These are phyloP conservation scores for Helicoverpa armigera DNA, from an alignment of 1,140 invertebrate genomes.

Conservation along the genomic window DNA sequence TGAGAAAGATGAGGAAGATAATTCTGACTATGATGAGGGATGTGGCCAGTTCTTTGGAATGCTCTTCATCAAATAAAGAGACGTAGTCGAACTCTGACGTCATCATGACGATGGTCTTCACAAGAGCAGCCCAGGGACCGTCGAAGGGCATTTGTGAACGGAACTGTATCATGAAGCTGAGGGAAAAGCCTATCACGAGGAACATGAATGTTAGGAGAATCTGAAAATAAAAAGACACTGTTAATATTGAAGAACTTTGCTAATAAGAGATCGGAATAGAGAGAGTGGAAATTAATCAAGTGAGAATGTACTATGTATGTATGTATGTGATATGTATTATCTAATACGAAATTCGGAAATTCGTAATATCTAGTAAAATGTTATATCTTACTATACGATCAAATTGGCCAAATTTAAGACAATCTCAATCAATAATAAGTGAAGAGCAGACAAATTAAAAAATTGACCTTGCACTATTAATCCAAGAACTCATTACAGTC, in stretches of 20 bases:
- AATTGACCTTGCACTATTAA: no score
- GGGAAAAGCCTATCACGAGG: slow-evolving; percentile 86
- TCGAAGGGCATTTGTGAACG: slow-evolving; percentile 81
- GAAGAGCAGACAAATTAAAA: no score
- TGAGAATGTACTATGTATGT: no score
- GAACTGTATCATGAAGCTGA: slow-evolving; percentile 87
- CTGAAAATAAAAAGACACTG: slow-evolving; percentile 68
- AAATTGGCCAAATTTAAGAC: no score
- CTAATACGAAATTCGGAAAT: no score
- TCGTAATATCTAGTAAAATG: no score
- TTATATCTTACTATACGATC: no score
- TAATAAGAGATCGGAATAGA: neutral
- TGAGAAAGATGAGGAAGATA: slow-evolving; percentile 88
- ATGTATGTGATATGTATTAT: no score
- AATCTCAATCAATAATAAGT: no score
- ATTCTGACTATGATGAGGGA: slow-evolving; percentile 82
- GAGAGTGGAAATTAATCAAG: no score
- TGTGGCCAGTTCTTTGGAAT: slow-evolving; percentile 68
- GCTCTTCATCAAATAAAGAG: slow-evolving; percentile 79
- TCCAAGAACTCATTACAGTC: no score
- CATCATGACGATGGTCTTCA: slow-evolving; percentile 88
- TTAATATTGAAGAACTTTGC: slow-evolving; percentile 1
- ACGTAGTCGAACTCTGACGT: slow-evolving; percentile 87
- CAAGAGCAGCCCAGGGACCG: slow-evolving; percentile 81
- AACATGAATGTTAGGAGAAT: slow-evolving; percentile 84